Conservation (phyloP, 2,113 vertebrate genomes). For the Siphamia tubifer region DNA sequence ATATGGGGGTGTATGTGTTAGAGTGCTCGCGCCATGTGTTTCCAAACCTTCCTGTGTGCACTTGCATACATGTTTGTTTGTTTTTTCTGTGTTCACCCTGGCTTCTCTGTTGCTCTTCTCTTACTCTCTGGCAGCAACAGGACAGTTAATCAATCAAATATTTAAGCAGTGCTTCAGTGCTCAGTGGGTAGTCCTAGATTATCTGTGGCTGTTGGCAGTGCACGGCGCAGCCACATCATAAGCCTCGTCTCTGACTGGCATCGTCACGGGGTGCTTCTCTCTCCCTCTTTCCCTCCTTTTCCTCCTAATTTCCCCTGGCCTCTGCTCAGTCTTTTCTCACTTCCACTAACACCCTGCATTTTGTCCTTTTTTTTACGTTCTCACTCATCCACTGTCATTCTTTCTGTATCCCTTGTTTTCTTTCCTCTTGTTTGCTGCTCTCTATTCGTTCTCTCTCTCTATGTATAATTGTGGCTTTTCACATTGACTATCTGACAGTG, state of each 20-base stretch:
- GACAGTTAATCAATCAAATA: conserved; percentile 86
- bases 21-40: conserved; percentile 59
- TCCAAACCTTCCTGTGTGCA: conserved; percentile 63
- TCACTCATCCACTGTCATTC: conserved; percentile 50
- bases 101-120: conserved; percentile 62
- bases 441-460: conserved; percentile 44
- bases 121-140: conserved; percentile 72
- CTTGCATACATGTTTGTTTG: conserved; percentile 68
- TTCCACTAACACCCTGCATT: conserved; percentile 35
- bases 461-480: conserved; percentile 77
- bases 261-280: conserved; percentile 52
- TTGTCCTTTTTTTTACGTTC: conserved; percentile 29
- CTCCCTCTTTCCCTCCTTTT: conserved; percentile 8
- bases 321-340: conserved; percentile 51
- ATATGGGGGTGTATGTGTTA: conserved; percentile 61
- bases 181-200: conserved; percentile 78
- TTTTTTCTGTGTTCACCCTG: conserved; percentile 60
- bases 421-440: conserved; percentile 49
- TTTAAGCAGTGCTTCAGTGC: conserved; percentile 81
- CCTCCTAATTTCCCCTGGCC: conserved; percentile 39
- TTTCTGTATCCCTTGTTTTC: conserved; percentile 35
- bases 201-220: conserved; percentile 76
- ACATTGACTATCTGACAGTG: conserved; percentile 72
- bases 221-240: conserved; percentile 71
- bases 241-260: conserved; percentile 69